phyloP scores from a whole-genome alignment of 2,888 invertebrate species.

The Gnatocerus cornutus region DNA sequence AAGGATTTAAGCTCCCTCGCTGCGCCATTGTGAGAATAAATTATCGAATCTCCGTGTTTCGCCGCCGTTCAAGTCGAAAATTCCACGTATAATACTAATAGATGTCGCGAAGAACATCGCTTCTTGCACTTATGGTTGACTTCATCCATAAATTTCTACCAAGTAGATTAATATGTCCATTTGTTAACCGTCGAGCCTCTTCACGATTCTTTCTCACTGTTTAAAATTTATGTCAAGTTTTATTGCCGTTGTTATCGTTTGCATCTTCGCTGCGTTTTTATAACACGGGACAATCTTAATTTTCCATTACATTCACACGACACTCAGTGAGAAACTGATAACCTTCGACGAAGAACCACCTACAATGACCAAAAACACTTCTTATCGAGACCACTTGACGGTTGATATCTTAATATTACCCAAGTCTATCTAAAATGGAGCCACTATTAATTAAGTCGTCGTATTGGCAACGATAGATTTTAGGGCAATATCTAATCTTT shows the following conservation, averaged over 20 bases:
- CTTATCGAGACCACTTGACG: slow-evolving; percentile 31
- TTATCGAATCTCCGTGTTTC: slow-evolving; percentile 52
- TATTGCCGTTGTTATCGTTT: slow-evolving; percentile 20
- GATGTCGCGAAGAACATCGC: slow-evolving; percentile 59
- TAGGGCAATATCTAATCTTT: slow-evolving; percentile 47
- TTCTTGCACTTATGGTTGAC: slow-evolving; percentile 55
- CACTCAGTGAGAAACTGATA: slow-evolving; percentile 45
- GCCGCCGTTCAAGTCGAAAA: slow-evolving; percentile 53
- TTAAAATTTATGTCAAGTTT: slow-evolving; percentile 13
- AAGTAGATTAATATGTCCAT: slow-evolving; percentile 35
- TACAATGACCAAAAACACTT: slow-evolving; percentile 37
- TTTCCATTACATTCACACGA: slow-evolving; percentile 29
- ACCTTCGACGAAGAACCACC: slow-evolving; percentile 48
- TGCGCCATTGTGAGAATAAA: slow-evolving; percentile 47
- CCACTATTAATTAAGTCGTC: slow-evolving; percentile 52
- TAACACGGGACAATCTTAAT: slow-evolving; percentile 21
- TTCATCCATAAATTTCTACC: slow-evolving; percentile 59
- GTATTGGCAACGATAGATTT: slow-evolving; percentile 46
- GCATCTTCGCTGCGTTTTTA: slow-evolving; percentile 19
- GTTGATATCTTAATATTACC: slow-evolving; percentile 49
- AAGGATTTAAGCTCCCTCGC: slow-evolving; percentile 50
- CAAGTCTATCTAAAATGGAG: slow-evolving; percentile 48
- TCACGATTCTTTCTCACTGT: background rate
- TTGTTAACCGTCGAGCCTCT: slow-evolving; percentile 7
- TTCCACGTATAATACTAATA: slow-evolving; percentile 61